Evolutionary conservation across 2,113 vertebrate genomes (phyloP).

Genomic region (Sapayoa aenigma): DNA sequence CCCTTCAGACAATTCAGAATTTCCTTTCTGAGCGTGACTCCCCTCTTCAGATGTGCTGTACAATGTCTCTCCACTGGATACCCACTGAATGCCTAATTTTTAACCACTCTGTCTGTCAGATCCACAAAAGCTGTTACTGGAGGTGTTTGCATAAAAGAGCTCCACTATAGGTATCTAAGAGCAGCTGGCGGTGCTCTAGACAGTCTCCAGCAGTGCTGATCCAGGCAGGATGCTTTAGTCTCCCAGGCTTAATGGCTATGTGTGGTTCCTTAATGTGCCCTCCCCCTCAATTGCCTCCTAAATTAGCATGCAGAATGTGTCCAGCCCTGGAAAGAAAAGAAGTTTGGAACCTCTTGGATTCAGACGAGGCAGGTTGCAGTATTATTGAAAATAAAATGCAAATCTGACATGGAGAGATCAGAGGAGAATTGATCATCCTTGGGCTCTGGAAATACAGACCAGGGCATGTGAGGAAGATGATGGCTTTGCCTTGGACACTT

Average conservation of each 20-base stretch:
- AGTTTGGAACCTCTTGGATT: not conserved
- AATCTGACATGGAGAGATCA: not conserved
- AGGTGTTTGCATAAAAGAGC: constrained; percentile 68
- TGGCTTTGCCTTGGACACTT: not conserved
- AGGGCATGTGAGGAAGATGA: rapidly evolving
- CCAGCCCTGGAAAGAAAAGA: constrained; percentile 6
- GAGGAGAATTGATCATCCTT: not conserved
- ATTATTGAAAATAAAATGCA: not conserved
- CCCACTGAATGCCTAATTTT: constrained; percentile 64
- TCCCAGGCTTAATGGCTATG: constrained; percentile 51
- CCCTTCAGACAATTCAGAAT: constrained; percentile 21
- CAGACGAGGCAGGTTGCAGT: not conserved
- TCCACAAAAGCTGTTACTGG: constrained; percentile 62
- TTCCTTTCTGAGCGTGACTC: not conserved
- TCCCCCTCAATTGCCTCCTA: constrained; percentile 49
- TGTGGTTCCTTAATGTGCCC: constrained; percentile 30
- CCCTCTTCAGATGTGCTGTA: constrained; percentile 57
- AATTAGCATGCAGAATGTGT: constrained; percentile 53
- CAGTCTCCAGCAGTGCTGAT: constrained; percentile 56
- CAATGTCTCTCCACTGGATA: constrained; percentile 65
- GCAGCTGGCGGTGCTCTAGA: constrained; percentile 59
- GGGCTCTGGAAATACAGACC: rapidly evolving
- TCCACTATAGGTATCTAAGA: constrained; percentile 58
- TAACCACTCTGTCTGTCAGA: constrained; percentile 64
- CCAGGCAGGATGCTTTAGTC: constrained; percentile 57